A percentile compares a stretch with the other conserved stretches of the same genome.
phyloP scores from a whole-genome alignment of 2,797 vertebrate species.

The Aythya fuligula region DNA sequence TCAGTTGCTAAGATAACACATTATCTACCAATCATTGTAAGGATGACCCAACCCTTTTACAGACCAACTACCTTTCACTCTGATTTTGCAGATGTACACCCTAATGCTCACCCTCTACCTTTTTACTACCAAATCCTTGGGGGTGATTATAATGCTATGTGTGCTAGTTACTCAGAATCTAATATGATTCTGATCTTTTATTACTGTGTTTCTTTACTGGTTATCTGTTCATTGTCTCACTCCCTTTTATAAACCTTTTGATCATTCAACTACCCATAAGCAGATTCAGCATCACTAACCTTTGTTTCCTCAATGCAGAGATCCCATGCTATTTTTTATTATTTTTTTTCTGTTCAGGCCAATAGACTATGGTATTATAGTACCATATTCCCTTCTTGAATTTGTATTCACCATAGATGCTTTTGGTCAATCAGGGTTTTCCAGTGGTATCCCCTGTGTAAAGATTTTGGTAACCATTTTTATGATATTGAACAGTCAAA shows the following conservation, averaged over 20 bases:
- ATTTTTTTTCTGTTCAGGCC: neutral
- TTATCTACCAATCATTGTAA: neutral
- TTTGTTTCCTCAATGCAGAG: neutral
- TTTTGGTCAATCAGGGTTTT: neutral
- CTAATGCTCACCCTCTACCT: neutral
- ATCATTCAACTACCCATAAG: neutral
- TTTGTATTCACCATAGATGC: neutral
- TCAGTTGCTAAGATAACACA: neutral
- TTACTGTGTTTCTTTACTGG: neutral
- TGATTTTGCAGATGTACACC: neutral
- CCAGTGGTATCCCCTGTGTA: neutral
- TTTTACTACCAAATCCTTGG: neutral
- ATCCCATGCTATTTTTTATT: neutral
- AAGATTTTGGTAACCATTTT: neutral
- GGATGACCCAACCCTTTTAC: neutral
- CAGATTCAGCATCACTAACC: neutral
- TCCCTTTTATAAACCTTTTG: neutral
- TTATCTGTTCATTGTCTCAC: neutral
- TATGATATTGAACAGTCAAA: neutral
- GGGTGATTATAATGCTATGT: neutral
- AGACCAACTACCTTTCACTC: neutral
- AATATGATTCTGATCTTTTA: neutral
- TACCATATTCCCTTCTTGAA: neutral
- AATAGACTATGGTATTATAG: neutral
- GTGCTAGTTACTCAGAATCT: neutral